Conservation (phyloP, 2,888 invertebrate species). For the Eucera pruinosa region DNA sequence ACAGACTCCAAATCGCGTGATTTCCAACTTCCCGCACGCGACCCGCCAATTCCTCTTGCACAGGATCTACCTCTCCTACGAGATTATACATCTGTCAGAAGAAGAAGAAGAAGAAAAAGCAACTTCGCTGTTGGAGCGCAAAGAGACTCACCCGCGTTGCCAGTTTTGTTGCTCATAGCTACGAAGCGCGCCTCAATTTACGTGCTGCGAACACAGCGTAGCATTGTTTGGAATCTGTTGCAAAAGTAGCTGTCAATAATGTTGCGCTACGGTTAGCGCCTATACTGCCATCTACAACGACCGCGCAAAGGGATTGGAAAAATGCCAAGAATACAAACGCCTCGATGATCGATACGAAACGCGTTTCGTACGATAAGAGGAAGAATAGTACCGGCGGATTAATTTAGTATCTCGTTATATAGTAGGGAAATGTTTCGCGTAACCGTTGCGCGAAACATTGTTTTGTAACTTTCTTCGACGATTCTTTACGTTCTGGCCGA, state of each 20-base stretch:
- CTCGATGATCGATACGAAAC: too few species aligned
- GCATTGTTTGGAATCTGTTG: not conserved
- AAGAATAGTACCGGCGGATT: too few species aligned
- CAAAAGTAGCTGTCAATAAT: conserved; percentile 11
- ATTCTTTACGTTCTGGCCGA: too few species aligned
- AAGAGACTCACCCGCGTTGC: conserved; percentile 60
- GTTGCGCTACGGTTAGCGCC: not conserved
- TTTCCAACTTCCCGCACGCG: conserved; percentile 93
- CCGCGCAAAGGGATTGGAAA: not conserved
- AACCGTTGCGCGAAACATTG: too few species aligned
- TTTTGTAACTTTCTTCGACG: too few species aligned
- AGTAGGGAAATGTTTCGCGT: too few species aligned
- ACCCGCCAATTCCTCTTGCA: conserved; percentile 87
- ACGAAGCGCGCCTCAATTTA: conserved; percentile 32
- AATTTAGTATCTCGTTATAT: too few species aligned
- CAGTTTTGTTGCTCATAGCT: conserved; percentile 75
- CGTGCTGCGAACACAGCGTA: not conserved
- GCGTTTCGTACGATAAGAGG: too few species aligned
- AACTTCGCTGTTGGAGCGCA: too few species aligned
- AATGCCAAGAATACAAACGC: too few species aligned
- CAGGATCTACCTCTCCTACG: conserved; percentile 85
- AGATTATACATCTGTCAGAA: too few species aligned
- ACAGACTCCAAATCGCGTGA: conserved; percentile 98
- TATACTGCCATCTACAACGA: conserved; percentile 27
- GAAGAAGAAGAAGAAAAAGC: too few species aligned